These are phyloP conservation scores for Nephrotoma guestfalica DNA, from an alignment of 2,888 invertebrate species.

Conservation along the genomic window DNA sequence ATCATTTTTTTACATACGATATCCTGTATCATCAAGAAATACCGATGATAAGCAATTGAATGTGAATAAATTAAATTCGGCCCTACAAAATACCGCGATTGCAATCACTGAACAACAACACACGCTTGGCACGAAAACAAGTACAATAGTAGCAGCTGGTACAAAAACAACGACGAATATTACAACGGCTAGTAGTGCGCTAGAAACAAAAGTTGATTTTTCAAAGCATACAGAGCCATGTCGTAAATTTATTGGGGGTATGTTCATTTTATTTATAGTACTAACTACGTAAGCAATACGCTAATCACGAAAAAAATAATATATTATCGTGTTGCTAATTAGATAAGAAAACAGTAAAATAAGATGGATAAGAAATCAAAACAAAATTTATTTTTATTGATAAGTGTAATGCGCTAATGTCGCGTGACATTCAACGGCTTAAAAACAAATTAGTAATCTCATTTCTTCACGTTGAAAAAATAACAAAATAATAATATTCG, in stretches of 20 bases:
- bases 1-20: slow-evolving; percentile 54
- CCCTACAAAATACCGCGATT: not conserved
- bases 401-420: not conserved
- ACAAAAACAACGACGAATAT: not conserved
- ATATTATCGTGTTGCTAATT: not conserved
- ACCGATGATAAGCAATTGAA: slow-evolving; percentile 16
- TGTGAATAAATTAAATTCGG: not conserved
- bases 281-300: not conserved
- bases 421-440: not conserved
- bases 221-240: slow-evolving; percentile 54
- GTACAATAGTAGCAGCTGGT: not conserved
- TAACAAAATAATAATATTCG: not conserved
- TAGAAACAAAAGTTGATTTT: slow-evolving; percentile 33
- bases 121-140: not conserved
- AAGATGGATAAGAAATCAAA: not conserved
- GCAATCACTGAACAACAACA: not conserved
- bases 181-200: not conserved
- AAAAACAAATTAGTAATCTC: not conserved
- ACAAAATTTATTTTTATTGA: slow-evolving; percentile 2
- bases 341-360: not conserved
- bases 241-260: slow-evolving; percentile 39
- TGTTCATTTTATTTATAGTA: slow-evolving; percentile 8
- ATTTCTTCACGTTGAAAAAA: not conserved
- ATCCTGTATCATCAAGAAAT: slow-evolving; percentile 28
- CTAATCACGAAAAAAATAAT: not conserved